Evolutionary conservation across 2,797 vertebrate species (phyloP), one percentile per base, ranked within the genome.

Genomic region (Lindbergichthys nudifrons): DNA sequence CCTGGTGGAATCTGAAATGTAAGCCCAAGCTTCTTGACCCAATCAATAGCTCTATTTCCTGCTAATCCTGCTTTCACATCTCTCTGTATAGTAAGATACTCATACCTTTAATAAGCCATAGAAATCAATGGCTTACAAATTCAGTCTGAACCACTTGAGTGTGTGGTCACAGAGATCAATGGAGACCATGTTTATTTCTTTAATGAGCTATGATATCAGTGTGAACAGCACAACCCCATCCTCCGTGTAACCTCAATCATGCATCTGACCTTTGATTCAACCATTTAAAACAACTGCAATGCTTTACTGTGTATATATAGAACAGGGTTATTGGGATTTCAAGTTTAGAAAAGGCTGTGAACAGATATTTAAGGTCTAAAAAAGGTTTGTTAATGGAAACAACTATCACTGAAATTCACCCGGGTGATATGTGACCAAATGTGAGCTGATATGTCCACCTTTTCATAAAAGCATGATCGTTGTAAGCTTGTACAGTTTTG

Each of bases 21-120:
- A 82, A 83, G 79, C 82, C 81, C 63, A 48, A 68, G 72, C 82
- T 79, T 89, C 85, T 86, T 84, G 82, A 90, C 77, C 79, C 77
- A 80, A 94, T 95, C 94, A 86, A 94, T 95, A 93, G 72, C 77
- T 86, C 87, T 83, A 93, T 95, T 95, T 93, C 90, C 87, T 73
- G 71, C 80, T 94, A 94, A 94, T 93, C 91, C 90, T 83, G 75
- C 75, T 79, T 87, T 89, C 88, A 88, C 84, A 83, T 90, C 69
- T 90, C 74, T 91, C 88, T 84, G 85, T 89, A 85, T 89, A 76
- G 86, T 93, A 88, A 92, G 83, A 89, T 89, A 92, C 90, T 93
- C 88, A 78, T 75, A 87, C 82, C 89, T 93, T 93, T 92, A 95
- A 94, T 93, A 94, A 94, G 82, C 88, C 82, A 85, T 85, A 89